Conservation (phyloP, 2,888 invertebrate species). For the Nymphalis c-album region DNA sequence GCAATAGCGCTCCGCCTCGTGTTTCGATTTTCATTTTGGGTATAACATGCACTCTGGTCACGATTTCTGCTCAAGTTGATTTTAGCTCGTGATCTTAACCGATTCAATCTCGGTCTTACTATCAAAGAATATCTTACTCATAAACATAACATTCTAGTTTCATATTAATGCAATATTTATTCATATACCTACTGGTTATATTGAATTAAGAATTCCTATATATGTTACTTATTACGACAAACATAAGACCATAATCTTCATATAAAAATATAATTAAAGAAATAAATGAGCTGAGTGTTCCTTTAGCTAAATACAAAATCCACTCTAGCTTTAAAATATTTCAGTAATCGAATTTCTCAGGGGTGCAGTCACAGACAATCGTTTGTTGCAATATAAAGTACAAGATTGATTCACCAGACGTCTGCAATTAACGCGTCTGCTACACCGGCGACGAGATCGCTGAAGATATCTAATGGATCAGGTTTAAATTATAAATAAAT, state of each 20-base stretch:
- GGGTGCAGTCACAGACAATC: conserved; percentile 31
- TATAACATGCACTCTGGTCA: conserved; percentile 34
- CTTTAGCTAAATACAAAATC: neutral
- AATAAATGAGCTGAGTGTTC: neutral
- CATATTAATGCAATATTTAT: neutral
- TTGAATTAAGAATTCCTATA: too few relatives aligned
- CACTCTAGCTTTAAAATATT: conserved; percentile 8
- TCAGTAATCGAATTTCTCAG: conserved; percentile 23
- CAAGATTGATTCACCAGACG: conserved; percentile 36
- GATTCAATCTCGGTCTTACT: conserved; percentile 29
- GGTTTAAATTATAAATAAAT: conserved; percentile 17
- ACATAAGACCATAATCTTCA: too few relatives aligned
- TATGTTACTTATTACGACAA: too few relatives aligned
- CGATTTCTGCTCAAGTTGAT: conserved; percentile 34
- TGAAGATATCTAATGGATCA: conserved; percentile 22
- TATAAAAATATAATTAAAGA: neutral
- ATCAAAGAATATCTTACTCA: conserved; percentile 5
- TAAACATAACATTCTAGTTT: conserved; percentile 13
- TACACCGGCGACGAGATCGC: conserved; percentile 25
- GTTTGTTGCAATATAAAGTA: conserved; percentile 31
- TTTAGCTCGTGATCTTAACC: conserved; percentile 36
- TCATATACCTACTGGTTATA: too few relatives aligned
- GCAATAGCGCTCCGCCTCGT: conserved; percentile 35
- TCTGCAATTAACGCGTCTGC: conserved; percentile 41
- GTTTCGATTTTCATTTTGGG: conserved; percentile 35